Evolutionary conservation across 2,797 vertebrate species (phyloP).

Genomic region (Scolopax bukidnonensis): DNA sequence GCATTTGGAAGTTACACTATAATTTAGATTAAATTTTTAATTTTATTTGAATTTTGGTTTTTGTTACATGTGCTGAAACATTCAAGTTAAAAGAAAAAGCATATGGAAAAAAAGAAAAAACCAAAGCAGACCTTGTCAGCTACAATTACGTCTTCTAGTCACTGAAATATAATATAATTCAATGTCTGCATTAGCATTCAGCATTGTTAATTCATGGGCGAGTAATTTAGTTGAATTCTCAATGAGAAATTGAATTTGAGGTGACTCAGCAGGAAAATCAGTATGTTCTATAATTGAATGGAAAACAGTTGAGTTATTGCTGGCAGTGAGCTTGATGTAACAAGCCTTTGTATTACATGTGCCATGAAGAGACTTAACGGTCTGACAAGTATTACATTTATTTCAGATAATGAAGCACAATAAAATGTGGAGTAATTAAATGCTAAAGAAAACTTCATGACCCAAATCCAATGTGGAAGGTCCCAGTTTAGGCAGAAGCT

Average conservation of each 20-base stretch:
- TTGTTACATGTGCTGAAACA: not conserved
- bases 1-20: not conserved
- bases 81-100: not conserved
- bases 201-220: constrained; percentile 62
- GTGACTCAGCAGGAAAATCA: constrained; percentile 63
- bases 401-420: constrained; percentile 30
- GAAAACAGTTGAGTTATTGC: constrained; percentile 21
- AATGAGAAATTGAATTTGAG: constrained; percentile 64
- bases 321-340: not conserved
- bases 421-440: not conserved
- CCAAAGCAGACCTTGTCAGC: not conserved
- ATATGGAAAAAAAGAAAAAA: not conserved
- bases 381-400: not conserved
- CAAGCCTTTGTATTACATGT: not conserved
- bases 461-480: not conserved
- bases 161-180: constrained; percentile 58
- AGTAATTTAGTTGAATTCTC: constrained; percentile 65
- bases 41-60: not conserved
- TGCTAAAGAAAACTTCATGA: not conserved
- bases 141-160: constrained; percentile 25
- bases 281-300: constrained; percentile 40
- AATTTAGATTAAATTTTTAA: not conserved
- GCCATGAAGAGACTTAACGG: not conserved
- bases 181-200: constrained; percentile 56
- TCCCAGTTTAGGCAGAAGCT: not conserved